These are phyloP conservation scores for Recurvirostra avosetta DNA, from an alignment of 2,113 vertebrate species.

Conservation along the genomic window DNA sequence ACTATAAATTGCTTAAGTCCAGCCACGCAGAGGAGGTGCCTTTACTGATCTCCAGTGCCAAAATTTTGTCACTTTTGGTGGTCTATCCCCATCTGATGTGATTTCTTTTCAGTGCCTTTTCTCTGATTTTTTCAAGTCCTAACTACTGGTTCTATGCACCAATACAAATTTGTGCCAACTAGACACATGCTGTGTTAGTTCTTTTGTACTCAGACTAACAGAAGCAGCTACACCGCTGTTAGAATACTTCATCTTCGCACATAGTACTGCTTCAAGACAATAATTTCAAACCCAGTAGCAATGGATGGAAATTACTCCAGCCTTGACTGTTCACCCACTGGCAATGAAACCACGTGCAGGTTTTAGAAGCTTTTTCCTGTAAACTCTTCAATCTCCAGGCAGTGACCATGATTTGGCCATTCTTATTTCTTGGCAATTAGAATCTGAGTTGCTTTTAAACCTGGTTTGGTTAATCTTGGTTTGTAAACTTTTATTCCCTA, in stretches of 20 bases:
- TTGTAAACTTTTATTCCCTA: not conserved
- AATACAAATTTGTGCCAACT: not conserved
- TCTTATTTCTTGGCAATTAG: not conserved
- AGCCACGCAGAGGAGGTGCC: not conserved
- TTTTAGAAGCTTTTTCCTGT: not conserved
- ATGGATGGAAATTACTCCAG: not conserved
- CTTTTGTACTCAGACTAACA: not conserved
- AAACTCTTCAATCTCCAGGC: not conserved
- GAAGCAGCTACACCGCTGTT: not conserved
- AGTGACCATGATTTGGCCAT: not conserved
- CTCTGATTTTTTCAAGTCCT: conserved; percentile 2
- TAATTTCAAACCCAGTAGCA: not conserved
- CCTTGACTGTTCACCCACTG: not conserved
- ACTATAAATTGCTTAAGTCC: not conserved
- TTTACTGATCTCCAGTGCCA: not conserved
- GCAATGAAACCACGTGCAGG: not conserved
- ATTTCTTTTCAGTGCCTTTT: not conserved
- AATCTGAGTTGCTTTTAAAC: not conserved
- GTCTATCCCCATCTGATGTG: too few species aligned
- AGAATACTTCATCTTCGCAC: not conserved
- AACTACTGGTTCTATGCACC: not conserved
- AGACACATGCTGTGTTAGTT: not conserved
- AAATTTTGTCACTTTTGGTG: not conserved
- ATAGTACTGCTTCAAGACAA: not conserved
- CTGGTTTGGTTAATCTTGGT: not conserved